Base-by-base conservation (phyloP, 2,888 invertebrate species). In the Thelaira solivaga region DNA sequence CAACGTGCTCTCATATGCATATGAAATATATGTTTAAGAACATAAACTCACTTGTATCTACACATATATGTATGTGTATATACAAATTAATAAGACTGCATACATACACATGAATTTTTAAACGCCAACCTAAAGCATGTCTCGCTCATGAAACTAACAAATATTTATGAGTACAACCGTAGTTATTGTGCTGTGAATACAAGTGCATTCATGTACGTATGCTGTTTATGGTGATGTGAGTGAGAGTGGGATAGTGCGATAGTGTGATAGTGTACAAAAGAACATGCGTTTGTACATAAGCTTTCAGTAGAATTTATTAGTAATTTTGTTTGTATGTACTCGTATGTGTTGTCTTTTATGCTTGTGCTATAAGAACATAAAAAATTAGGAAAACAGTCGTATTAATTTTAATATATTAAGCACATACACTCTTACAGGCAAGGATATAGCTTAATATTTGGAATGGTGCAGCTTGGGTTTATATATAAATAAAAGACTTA, bases 301-400 rank as follows among this genome's bases (percentile, higher is more conserved):
- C 2, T 51, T 65, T 29, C 45, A 26, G 22, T n/a, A 16, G 8
- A 7, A 13, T 8, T 51, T 22, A 22, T 55, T 4, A 36, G 22
- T 4, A 36, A n/a, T n/a, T n/a, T n/a, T n/a, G n/a, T n/a, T n/a
- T n/a, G n/a, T n/a, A n/a, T n/a, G n/a, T n/a, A n/a, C n/a, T n/a
- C n/a, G n/a, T 22, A 8, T 26, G 16, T 47, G 24, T 62, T 31
- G 53, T 67, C 53, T 45, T 67, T 53, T 55, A 24, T 67, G 67
- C 10, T 34, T 11, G 43, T 55, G 55, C 34, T 36, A 67, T 55
- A 22, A 36, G 47, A 45, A 24, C 36, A 47, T 57, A 47, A 57
- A 57, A 34, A 39, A 68, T 67, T 53, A 51, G 45, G 36, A 36
- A 5, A 36, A 26, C 4, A 26, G 4, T 26, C 6, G 4, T 26